Conservation (phyloP, 2,888 invertebrate species). For the Lacanobia oleracea region DNA sequence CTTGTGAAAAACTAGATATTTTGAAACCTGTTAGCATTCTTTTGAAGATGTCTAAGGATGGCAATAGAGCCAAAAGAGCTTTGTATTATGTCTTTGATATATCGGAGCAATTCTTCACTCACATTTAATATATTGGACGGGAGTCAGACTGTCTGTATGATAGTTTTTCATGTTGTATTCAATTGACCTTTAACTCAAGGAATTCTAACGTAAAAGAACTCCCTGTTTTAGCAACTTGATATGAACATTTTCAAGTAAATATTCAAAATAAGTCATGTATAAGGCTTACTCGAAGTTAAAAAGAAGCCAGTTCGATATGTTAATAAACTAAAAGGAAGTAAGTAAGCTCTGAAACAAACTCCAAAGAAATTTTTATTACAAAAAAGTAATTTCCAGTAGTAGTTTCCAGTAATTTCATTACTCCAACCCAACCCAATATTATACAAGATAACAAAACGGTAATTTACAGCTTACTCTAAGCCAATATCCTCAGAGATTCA, state of each 20-base stretch:
- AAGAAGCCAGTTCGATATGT: too few species aligned
- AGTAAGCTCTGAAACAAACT: not conserved
- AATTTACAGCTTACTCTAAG: conserved; percentile 17
- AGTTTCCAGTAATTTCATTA: not conserved
- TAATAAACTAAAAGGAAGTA: not conserved
- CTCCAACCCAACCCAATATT: conserved; percentile 3
- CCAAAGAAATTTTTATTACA: not conserved
- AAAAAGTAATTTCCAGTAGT: not conserved
- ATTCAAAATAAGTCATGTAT: too few species aligned
- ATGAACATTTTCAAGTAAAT: too few species aligned
- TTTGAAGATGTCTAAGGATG: conserved; percentile 19
- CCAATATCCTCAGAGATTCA: conserved; percentile 23
- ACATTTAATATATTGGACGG: not conserved
- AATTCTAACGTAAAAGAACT: too few species aligned
- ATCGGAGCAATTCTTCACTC: not conserved
- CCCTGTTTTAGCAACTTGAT: not conserved
- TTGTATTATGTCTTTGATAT: conserved; percentile 13
- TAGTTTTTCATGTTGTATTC: not conserved
- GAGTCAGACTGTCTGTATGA: not conserved
- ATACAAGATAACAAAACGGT: conserved; percentile 15
- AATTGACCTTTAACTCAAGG: too few species aligned
- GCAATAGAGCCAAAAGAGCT: conserved; percentile 1
- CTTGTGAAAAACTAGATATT: conserved; percentile 1
- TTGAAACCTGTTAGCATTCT: conserved; percentile 8
- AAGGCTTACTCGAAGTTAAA: too few species aligned